Percentiles rank a stretch among this genome's conserved stretches.
Evolutionary conservation across 2,888 invertebrate species (phyloP).

Genomic region (Branchellion lobata): DNA sequence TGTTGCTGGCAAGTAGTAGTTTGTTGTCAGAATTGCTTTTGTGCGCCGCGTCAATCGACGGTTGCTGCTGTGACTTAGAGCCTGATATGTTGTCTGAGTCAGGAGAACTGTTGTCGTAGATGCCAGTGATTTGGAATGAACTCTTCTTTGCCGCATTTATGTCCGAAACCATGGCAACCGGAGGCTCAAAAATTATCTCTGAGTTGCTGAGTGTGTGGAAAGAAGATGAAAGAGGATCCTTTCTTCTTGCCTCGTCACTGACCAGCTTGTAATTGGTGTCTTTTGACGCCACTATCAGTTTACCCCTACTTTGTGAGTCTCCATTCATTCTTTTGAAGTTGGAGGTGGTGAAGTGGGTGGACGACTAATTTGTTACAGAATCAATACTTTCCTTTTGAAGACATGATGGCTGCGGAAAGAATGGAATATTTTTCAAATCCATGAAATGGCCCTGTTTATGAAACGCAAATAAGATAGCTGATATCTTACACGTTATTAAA

Average conservation of each 20-base stretch:
- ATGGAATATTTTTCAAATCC: no score
- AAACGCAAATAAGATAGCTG: no score
- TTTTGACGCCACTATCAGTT: not conserved
- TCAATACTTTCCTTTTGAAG: not conserved
- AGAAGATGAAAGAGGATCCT: no score
- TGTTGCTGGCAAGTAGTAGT: not conserved
- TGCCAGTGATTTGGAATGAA: constrained; percentile 38
- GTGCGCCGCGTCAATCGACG: not conserved
- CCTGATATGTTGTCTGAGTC: not conserved
- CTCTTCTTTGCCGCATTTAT: constrained; percentile 21
- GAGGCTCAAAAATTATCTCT: not conserved
- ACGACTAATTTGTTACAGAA: not conserved
- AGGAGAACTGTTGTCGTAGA: constrained; percentile 16
- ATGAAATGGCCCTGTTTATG: no score
- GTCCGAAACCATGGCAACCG: constrained; percentile 24
- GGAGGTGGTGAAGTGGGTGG: not conserved
- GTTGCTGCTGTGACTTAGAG: not conserved
- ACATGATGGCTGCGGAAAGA: not conserved
- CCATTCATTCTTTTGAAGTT: constrained; percentile 35
- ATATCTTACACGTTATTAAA: no score
- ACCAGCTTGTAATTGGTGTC: not conserved
- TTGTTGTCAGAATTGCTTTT: constrained; percentile 6
- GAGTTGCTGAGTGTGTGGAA: not conserved
- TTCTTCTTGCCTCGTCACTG: not conserved
- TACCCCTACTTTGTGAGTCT: constrained; percentile 36